phyloP scores from a whole-genome alignment of 2,113 vertebrate genomes.

The Stictonetta naevosa region DNA sequence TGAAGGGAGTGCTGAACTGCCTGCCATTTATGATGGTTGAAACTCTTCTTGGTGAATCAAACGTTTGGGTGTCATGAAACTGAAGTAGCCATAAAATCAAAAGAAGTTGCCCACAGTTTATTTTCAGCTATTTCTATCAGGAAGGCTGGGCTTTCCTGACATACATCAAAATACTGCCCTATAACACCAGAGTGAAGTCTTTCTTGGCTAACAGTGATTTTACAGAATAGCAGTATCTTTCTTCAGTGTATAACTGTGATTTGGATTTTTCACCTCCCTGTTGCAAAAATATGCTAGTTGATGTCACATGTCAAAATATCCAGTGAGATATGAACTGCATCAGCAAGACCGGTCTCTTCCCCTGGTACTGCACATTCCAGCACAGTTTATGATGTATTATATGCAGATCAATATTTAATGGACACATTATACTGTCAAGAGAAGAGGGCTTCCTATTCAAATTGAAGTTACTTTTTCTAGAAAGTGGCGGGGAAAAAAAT shows the following conservation, averaged over 20 bases:
- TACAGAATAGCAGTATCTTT: neutral
- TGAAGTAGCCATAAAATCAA: neutral
- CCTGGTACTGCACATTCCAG: neutral
- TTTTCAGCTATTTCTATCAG: neutral
- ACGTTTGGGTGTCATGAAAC: neutral
- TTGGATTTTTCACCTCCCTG: neutral
- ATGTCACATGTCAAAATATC: constrained; percentile 45
- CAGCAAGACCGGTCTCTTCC: neutral
- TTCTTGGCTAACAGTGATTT: neutral
- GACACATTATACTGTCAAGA: constrained; percentile 1
- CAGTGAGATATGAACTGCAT: constrained; percentile 32
- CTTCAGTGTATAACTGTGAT: neutral
- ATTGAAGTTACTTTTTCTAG: constrained; percentile 14
- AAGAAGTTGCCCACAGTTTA: neutral
- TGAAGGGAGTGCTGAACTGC: neutral
- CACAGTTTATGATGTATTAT: constrained; percentile 22
- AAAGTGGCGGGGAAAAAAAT: neutral
- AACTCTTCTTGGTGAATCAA: neutral
- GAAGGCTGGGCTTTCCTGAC: neutral
- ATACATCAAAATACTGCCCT: neutral
- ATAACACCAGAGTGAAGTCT: neutral
- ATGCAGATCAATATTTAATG: constrained; percentile 53
- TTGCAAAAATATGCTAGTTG: constrained; percentile 23
- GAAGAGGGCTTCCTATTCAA: constrained; percentile 5
- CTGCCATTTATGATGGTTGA: neutral